Evolutionary conservation across 2,113 vertebrate genomes (phyloP).

Genomic region (mouse (Mus musculus)): GRCm39 chr13:92942501-92943000

Average conservation of each 20-base stretch:
- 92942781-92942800: background rate
- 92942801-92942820: background rate
- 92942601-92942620: background rate
- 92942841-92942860: background rate
- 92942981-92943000: conserved; percentile 18
- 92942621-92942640: background rate
- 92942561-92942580: background rate
- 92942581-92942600: background rate
- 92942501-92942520: too few relatives aligned
- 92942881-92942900: background rate
- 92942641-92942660: background rate
- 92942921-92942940: background rate
- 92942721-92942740: background rate
- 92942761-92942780: background rate
- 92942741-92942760: background rate
- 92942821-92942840: conserved; percentile 5
- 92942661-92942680: background rate
- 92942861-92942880: background rate
- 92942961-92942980: background rate
- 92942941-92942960: background rate
- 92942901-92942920: background rate
- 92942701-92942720: background rate
- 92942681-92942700: background rate
- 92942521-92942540: background rate
- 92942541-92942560: background rate